Percentiles rank a stretch among this genome's conserved stretches.
phyloP scores from a whole-genome alignment of 2,888 invertebrate genomes.

The Lasioglossum leucozonium region DNA sequence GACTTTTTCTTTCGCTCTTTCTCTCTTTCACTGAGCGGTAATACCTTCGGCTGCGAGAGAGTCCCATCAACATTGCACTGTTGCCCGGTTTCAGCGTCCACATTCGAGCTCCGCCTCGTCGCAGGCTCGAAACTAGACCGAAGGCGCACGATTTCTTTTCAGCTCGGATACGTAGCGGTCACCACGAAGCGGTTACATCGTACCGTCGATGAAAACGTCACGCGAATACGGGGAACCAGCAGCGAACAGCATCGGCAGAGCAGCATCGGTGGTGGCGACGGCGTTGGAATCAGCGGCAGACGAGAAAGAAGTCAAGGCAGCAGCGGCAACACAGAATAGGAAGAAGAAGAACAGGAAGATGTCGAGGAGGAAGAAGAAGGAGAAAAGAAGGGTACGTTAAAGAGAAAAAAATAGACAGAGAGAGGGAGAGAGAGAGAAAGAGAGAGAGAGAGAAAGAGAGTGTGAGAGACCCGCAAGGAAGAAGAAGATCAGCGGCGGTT shows the following conservation, averaged over 20 bases:
- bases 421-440: neutral
- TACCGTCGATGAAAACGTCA: conserved; percentile 49
- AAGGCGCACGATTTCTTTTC: conserved; percentile 15
- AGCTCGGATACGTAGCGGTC: conserved; percentile 28
- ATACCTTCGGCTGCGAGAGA: conserved; percentile 33
- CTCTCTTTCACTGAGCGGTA: conserved; percentile 33
- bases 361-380: conserved; percentile 3
- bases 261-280: neutral
- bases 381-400: conserved; percentile 24
- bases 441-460: neutral
- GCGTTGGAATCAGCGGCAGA: conserved; percentile 1
- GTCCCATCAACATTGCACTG: conserved; percentile 64
- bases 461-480: neutral
- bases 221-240: conserved; percentile 39
- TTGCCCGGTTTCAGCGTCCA: conserved; percentile 47
- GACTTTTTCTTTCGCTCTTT: conserved; percentile 42
- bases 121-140: conserved; percentile 17
- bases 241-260: conserved; percentile 3
- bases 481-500: conserved; percentile 43
- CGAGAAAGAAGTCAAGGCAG: conserved; percentile 4
- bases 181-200: conserved; percentile 39
- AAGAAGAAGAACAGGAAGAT: conserved; percentile 2
- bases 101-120: conserved; percentile 20
- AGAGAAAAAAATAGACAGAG: neutral
- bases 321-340: neutral